A percentile compares a stretch with the other conserved stretches of the same genome.
Evolutionary conservation across 1,140 invertebrate species (phyloP).

Genomic region (Pseudomyrmex gracilis): DNA sequence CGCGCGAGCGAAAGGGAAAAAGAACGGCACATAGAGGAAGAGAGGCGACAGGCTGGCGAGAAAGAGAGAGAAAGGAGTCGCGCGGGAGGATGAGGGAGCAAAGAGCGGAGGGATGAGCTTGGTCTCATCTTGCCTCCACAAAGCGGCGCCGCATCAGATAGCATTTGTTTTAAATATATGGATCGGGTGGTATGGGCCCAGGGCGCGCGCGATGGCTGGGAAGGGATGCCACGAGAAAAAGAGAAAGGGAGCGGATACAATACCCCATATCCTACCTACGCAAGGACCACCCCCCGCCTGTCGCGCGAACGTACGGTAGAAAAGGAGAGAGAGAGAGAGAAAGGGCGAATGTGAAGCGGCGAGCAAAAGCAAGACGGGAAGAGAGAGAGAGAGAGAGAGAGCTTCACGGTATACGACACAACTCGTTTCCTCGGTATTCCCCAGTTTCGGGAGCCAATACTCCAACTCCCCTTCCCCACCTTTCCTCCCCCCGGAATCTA

Average conservation of each 20-base stretch:
- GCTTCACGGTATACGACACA: slow-evolving; percentile 70
- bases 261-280: slow-evolving; percentile 74
- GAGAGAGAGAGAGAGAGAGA: slow-evolving; percentile 33
- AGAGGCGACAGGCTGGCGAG: slow-evolving; percentile 32
- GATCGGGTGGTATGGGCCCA: slow-evolving; percentile 75
- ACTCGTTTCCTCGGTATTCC: slow-evolving; percentile 76
- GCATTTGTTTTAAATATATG: slow-evolving; percentile 86
- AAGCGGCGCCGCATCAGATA: slow-evolving; percentile 84
- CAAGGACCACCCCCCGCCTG: slow-evolving; percentile 64
- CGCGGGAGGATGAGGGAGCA: slow-evolving; percentile 71
- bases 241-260: slow-evolving; percentile 71
- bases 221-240: slow-evolving; percentile 63
- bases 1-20: slow-evolving; percentile 53
- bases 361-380: slow-evolving; percentile 13
- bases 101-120: slow-evolving; percentile 74
- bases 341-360: background rate
- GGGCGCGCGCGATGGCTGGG: slow-evolving; percentile 63
- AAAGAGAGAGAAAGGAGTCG: slow-evolving; percentile 18
- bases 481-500: slow-evolving; percentile 55
- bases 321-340: slow-evolving; percentile 9
- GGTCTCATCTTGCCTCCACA: slow-evolving; percentile 83
- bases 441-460: slow-evolving; percentile 75
- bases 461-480: slow-evolving; percentile 39
- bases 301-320: slow-evolving; percentile 52
- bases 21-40: slow-evolving; percentile 61